Base-by-base conservation (phyloP, 2,888 invertebrate genomes). In the Drosophila testacea region DNA sequence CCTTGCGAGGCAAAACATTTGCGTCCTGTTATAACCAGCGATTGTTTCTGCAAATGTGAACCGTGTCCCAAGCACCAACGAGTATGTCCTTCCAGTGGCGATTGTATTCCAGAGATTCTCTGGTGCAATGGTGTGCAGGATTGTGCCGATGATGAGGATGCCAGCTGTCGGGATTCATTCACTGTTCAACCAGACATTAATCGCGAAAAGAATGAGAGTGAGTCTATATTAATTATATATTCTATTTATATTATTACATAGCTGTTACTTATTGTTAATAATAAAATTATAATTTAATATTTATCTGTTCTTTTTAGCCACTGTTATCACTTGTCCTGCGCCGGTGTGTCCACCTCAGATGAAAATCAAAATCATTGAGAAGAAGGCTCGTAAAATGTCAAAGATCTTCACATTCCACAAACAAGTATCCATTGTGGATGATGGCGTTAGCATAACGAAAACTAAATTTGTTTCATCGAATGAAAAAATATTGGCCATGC, bases 111-210 rank as follows among this genome's bases (percentile, higher is more conserved):
- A 0, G 93, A 94, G 41, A 92, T 94, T 0, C 93, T 94, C 10
- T 97, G 97, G 97, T 97, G 97, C 89, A 95, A 97, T 90, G 97
- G 96, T 0, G 93, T 96, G 0, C 94, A 94, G 72, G 96, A 97
- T 91, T 97, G 97, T 83, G 95, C 96, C 0, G 97, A 97, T 87
- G 97, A 97, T 90, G 97, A 97, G 92, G 91, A 92, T 10, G 92
- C 94, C 3, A 93, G 94, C 64, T 97, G 97, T 83, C 87, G 51
- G 5, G 77, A 91, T 39, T 77, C 79, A 1, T 86, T 90, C 22
- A 76, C 78, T 0, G 81, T 91, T 0, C 65, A 77, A n/a, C 88
- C 72, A 4, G 84, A 88, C 0, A 79, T 91, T 1, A 77, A 83
- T 1, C 89, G 68, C 5, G 91, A 81, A 28, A 77, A 73, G 30